Evolutionary conservation across 35 echinoderm and acorn worm species (phyloP).

Genomic region (Apostichopus californicus): DNA sequence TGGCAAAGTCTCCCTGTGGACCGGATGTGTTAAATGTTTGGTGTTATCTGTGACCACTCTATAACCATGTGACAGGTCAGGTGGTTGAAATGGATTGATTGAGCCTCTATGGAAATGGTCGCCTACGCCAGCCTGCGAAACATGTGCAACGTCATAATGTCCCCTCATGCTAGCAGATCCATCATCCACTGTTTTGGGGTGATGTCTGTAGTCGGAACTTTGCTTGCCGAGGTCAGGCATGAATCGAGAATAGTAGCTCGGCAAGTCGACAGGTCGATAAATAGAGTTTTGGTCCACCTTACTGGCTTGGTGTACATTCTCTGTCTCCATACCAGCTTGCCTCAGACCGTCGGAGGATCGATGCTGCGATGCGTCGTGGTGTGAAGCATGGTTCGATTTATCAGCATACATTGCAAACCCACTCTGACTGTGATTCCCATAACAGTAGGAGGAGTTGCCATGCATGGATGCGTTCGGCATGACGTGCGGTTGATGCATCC

Average conservation of each 20-base stretch:
- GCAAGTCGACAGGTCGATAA: not conserved
- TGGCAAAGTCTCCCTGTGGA: not conserved
- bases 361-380: not conserved
- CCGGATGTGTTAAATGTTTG: not conserved
- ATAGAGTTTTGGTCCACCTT: not conserved
- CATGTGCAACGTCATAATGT: not conserved
- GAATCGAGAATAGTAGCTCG: not conserved
- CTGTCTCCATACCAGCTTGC: not conserved
- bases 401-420: not conserved
- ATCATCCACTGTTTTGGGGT: not conserved
- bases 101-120: not conserved
- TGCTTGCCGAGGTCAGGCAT: not conserved
- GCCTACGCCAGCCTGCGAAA: not conserved
- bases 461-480: not conserved
- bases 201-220: not conserved
- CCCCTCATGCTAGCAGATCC: not conserved
- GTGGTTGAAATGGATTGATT: not conserved
- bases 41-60: too few species aligned
- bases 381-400: not conserved
- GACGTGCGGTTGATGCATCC: not conserved
- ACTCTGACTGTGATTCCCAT: not conserved
- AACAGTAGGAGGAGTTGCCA: not conserved
- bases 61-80: conserved; percentile 2
- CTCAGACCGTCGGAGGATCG: not conserved
- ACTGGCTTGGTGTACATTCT: not conserved